phyloP scores from a whole-genome alignment of 1,140 invertebrate species.

The Lepidostoma basale region DNA sequence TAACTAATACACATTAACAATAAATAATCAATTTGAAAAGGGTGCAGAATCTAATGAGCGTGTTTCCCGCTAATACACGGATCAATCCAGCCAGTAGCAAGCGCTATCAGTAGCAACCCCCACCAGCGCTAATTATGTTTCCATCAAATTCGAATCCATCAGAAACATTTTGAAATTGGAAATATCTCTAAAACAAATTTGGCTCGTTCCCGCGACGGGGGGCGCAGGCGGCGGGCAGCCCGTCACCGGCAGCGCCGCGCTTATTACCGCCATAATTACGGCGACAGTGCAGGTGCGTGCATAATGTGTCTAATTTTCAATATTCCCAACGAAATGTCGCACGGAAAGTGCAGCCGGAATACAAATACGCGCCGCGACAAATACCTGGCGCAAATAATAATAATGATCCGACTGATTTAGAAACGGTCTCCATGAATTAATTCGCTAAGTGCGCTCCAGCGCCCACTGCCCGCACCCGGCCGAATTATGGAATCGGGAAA shows the following conservation, averaged over 20 bases:
- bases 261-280: slow-evolving; percentile 43
- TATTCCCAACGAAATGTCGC: slow-evolving; percentile 31
- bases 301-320: slow-evolving; percentile 46
- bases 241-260: slow-evolving; percentile 36
- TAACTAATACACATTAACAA: no score
- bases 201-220: background rate
- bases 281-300: slow-evolving; percentile 35
- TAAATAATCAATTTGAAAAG: no score
- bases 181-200: slow-evolving; percentile 37
- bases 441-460: slow-evolving; percentile 1
- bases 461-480: background rate
- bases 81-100: no score
- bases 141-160: slow-evolving; percentile 35
- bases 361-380: slow-evolving; percentile 33
- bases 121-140: slow-evolving; percentile 27
- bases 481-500: no score
- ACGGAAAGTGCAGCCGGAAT: slow-evolving; percentile 35
- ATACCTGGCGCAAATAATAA: slow-evolving; percentile 22
- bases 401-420: slow-evolving; percentile 22
- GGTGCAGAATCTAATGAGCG: no score
- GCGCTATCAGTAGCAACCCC: slow-evolving; percentile 2
- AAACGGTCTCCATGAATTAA: slow-evolving; percentile 24
- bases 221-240: background rate
- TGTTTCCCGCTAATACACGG: background rate
- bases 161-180: slow-evolving; percentile 29